Percentiles rank a stretch among this genome's conserved stretches.
Conservation (phyloP, 2,888 invertebrate species). For the Sympetrum striolatum region DNA sequence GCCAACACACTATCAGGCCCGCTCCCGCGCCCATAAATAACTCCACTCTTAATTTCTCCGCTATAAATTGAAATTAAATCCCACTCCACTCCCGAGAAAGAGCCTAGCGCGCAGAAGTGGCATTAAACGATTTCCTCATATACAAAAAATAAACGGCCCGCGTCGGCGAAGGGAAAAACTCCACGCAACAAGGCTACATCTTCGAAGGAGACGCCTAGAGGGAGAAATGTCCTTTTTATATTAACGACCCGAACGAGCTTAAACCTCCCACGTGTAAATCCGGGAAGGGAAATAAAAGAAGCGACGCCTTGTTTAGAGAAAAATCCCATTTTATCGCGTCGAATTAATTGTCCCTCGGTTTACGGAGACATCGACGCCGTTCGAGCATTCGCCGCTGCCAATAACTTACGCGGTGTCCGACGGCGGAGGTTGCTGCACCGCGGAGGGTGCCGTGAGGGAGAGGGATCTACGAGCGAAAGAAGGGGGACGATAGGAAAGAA, state of each 20-base stretch:
- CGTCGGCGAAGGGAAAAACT: neutral
- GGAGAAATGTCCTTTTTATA: neutral
- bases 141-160: no score
- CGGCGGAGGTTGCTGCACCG: neutral
- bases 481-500: neutral
- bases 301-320: neutral
- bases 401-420: neutral
- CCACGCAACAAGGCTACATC: neutral
- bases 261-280: neutral
- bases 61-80: neutral
- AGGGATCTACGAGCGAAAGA: neutral
- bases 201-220: neutral
- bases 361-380: neutral
- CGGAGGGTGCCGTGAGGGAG: neutral
- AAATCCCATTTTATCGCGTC: neutral
- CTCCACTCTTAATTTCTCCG: neutral
- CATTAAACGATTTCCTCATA: neutral
- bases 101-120: neutral
- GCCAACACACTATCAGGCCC: neutral
- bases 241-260: neutral
- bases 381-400: neutral
- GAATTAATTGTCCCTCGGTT: neutral
- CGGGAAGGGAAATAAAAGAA: neutral
- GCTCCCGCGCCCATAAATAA: neutral
- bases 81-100: neutral